These are phyloP conservation scores for Zaprionus vittiger DNA, from an alignment of 1,140 invertebrate genomes.

Conservation along the genomic window DNA sequence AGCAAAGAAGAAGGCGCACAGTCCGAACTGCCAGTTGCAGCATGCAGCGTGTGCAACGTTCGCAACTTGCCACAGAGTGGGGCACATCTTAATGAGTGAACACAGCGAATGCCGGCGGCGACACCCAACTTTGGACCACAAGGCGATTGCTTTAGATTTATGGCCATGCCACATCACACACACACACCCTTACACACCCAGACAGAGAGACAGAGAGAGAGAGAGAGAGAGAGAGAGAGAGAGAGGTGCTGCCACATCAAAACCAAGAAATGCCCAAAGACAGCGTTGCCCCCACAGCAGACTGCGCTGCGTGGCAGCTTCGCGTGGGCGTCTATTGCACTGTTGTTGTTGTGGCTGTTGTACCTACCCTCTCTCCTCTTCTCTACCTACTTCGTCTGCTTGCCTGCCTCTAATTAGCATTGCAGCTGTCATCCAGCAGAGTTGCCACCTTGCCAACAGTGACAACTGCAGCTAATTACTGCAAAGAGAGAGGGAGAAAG, in stretches of 20 bases:
- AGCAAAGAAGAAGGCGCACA: background rate
- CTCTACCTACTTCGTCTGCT: background rate
- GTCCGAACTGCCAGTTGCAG: slow-evolving; percentile 22
- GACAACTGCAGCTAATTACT: slow-evolving; percentile 52
- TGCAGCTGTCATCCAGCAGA: slow-evolving; percentile 18
- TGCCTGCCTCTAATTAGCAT: slow-evolving; percentile 61
- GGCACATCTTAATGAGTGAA: slow-evolving; percentile 67
- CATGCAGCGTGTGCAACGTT: slow-evolving; percentile 34
- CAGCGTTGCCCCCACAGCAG: background rate
- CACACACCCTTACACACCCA: slow-evolving; percentile 5
- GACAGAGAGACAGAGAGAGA: background rate
- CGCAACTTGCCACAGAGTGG: slow-evolving; percentile 5
- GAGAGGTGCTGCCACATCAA: slow-evolving; percentile 1
- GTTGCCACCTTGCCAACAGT: slow-evolving; percentile 29
- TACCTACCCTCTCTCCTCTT: slow-evolving; percentile 2
- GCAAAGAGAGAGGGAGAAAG: background rate
- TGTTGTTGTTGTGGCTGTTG: slow-evolving; percentile 13
- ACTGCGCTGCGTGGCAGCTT: background rate
- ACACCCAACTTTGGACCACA: slow-evolving; percentile 23
- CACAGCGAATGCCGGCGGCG: slow-evolving; percentile 18
- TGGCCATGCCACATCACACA: slow-evolving; percentile 44
- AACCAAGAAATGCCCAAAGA: slow-evolving; percentile 1
- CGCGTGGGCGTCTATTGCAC: slow-evolving; percentile 27
- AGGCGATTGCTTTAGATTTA: slow-evolving; percentile 65
- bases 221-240: background rate